Evolutionary conservation across 2,797 vertebrate genomes (phyloP).

Genomic region (Vespertilio murinus): DNA sequence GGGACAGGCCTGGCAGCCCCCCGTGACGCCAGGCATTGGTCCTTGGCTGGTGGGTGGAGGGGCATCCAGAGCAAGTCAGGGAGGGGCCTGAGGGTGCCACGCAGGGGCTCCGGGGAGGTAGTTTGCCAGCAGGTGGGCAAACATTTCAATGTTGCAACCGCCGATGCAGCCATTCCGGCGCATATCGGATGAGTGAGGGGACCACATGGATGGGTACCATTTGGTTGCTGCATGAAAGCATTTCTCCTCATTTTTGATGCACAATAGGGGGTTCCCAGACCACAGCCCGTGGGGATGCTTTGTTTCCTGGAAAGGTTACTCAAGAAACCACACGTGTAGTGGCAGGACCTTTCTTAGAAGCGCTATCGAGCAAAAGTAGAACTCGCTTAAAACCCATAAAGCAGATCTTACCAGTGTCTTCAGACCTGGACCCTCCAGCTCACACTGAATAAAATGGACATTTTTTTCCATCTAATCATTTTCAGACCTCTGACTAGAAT

Average conservation of each 20-base stretch:
- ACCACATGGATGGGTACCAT: background rate
- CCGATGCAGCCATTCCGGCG: background rate
- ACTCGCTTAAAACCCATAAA: constrained; percentile 8
- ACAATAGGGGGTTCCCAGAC: background rate
- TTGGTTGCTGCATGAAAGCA: background rate
- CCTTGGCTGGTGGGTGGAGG: background rate
- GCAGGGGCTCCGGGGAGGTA: background rate
- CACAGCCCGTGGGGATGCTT: background rate
- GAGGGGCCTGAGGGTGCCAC: background rate
- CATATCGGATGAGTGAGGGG: background rate
- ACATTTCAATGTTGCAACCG: background rate
- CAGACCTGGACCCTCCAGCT: constrained; percentile 66
- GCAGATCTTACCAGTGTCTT: constrained; percentile 36
- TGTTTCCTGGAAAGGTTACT: background rate
- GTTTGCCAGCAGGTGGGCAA: background rate
- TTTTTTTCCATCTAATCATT: constrained; percentile 78
- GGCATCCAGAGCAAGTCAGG: background rate
- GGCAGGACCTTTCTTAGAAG: background rate
- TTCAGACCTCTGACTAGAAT: constrained; percentile 80
- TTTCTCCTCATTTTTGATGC: background rate
- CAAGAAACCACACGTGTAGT: background rate
- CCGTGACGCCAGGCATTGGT: background rate
- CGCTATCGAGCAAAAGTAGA: constrained; percentile 28
- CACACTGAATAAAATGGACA: constrained; percentile 72
- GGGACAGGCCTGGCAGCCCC: background rate